Conservation (phyloP, 2,797 vertebrate genomes). For the Lophura swinhoii region DNA sequence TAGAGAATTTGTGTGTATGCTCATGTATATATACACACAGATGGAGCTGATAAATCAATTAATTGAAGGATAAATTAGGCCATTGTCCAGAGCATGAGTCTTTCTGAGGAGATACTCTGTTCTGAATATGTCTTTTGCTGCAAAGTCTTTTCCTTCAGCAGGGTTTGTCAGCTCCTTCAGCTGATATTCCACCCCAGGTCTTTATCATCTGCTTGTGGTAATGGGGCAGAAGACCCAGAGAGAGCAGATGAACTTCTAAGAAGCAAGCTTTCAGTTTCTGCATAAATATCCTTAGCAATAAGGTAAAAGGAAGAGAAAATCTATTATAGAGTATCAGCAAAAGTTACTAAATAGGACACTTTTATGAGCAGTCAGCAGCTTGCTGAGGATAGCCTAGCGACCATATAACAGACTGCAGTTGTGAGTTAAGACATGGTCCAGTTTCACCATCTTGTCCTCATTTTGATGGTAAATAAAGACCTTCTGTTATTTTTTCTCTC, state of each 20-base stretch:
- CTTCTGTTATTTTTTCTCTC: not conserved
- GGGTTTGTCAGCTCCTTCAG: not conserved
- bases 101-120: not conserved
- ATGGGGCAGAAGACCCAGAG: not conserved
- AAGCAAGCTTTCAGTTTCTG: slow-evolving; percentile 10
- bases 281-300: slow-evolving; percentile 15
- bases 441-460: not conserved
- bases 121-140: not conserved
- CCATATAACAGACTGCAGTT: not conserved
- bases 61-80: not conserved
- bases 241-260: slow-evolving; percentile 29
- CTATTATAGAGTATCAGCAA: not conserved
- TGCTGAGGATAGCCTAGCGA: not conserved
- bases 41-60: not conserved
- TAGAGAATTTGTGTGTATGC: not conserved
- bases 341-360: slow-evolving; percentile 4
- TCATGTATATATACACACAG: not conserved
- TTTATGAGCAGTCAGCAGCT: slow-evolving; percentile 15
- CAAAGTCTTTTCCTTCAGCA: not conserved
- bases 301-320: slow-evolving; percentile 19
- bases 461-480: not conserved
- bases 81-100: not conserved
- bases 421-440: not conserved
- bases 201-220: slow-evolving; percentile 42
- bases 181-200: not conserved